Base-by-base conservation (phyloP, 2,113 vertebrate species). In the Ceratotherium simum region DNA sequence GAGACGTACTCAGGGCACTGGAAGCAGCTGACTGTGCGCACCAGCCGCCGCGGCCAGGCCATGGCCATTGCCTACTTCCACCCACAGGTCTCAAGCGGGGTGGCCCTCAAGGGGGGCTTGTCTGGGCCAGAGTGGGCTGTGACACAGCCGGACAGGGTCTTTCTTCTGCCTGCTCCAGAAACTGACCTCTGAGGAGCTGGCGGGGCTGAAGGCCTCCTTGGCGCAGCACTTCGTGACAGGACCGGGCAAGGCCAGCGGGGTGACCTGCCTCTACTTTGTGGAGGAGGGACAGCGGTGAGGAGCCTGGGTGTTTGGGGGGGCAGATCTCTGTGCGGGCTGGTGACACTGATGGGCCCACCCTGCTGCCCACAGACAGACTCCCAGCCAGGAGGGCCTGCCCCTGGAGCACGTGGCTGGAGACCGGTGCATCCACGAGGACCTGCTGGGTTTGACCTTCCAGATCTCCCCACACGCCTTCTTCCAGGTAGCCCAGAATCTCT, bases 381-480 rank as follows among this genome's bases (percentile, higher is more conserved):
- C 99, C 12, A 99, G 98, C 97, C 97, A 99, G 0, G 99, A 99
- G 96, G 99, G 99, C 95, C 93, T 99, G 93, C 96, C 99, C 33
- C 99, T 99, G 97, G 99, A 99, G 97, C 99, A 99, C 0, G 98
- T 99, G 86, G 98, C 99, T 33, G 99, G 99, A 82, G 99, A 99
- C 11, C 97, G 97, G 75, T 99, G 99, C 98, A 99, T 99, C 72
- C 98, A 99, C 0, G 99, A 99, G 98, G 99, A 99, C 79, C 98
- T 99, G 65, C 99, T 99, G 27, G 99, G 99, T 12, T 98, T 99
- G 3, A 99, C 99, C 82, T 99, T 99, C 97, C 99, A 99, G 73
- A 99, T 99, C 97, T 99, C 99, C 70, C 99, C 99, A 58, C 99
- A 99, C 72, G 99, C 99, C 0, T 99, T 99, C 98, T 99, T 99